Evolutionary conservation across 2,113 vertebrate genomes (phyloP).

Genomic region (Lucifuga dentata): DNA sequence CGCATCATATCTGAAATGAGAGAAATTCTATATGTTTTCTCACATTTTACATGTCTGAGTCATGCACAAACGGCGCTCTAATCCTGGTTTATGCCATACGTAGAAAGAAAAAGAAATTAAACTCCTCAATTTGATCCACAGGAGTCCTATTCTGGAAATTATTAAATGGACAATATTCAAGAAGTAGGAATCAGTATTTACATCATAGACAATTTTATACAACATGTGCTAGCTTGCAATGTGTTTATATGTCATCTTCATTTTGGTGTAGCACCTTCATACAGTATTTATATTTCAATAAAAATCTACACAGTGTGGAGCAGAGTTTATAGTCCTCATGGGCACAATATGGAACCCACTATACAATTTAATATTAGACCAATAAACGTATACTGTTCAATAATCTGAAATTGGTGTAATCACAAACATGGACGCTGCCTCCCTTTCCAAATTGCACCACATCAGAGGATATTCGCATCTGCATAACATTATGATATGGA

Average conservation of each 20-base stretch:
- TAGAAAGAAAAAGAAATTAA: no score
- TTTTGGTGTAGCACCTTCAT: conserved; percentile 28
- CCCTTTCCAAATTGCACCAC: conserved; percentile 26
- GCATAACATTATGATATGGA: conserved; percentile 38
- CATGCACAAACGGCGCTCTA: no score
- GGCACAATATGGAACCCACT: conserved; percentile 38
- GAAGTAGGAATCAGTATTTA: background rate
- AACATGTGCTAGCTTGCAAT: conserved; percentile 11
- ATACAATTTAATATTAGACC: conserved; percentile 50
- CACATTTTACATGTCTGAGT: no score
- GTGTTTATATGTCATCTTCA: conserved; percentile 13
- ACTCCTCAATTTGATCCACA: no score
- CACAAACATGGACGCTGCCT: conserved; percentile 26
- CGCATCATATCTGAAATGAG: no score
- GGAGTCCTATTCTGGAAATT: conserved; percentile 3
- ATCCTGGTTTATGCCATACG: no score
- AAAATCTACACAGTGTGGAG: conserved; percentile 29
- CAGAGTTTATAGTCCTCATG: conserved; percentile 31
- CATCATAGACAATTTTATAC: conserved; percentile 20
- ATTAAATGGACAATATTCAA: conserved; percentile 11
- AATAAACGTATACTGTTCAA: conserved; percentile 57
- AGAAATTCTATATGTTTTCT: no score
- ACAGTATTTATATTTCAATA: conserved; percentile 67
- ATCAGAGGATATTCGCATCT: conserved; percentile 58
- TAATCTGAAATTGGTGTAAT: conserved; percentile 46